Conservation (phyloP, 1,140 invertebrate genomes). For the Trichonephila clavipes region DNA sequence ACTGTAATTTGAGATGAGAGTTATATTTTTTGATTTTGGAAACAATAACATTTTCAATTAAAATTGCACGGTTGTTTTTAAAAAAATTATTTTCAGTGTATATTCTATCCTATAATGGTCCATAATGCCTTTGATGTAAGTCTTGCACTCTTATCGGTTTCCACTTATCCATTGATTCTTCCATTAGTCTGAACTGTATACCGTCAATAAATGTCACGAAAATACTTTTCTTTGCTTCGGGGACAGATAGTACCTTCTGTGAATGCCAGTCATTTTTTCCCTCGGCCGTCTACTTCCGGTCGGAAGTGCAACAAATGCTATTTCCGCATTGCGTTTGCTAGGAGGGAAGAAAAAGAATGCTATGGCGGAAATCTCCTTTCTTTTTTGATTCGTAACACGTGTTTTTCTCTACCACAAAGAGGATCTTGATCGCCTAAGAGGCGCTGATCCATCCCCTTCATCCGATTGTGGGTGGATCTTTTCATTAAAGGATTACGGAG, state of each 20-base stretch:
- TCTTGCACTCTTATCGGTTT: no score
- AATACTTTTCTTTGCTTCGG: neutral
- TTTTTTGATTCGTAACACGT: slow-evolving; percentile 1
- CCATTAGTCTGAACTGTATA: neutral
- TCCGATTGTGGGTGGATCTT: slow-evolving; percentile 33
- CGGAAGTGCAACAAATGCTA: slow-evolving; percentile 23
- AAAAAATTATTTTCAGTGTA: no score
- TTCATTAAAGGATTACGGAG: slow-evolving; percentile 40
- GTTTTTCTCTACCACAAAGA: neutral
- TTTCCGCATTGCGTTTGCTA: neutral
- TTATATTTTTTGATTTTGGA: no score
- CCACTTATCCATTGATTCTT: neutral
- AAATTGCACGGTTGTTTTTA: no score
- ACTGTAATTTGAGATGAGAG: no score
- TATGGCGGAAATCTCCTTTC: neutral
- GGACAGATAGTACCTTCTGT: neutral
- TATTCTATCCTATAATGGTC: no score
- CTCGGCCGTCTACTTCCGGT: neutral
- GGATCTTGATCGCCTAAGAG: neutral
- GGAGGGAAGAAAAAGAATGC: neutral
- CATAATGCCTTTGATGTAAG: no score
- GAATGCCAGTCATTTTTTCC: neutral
- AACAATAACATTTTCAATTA: no score
- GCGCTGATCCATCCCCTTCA: neutral
- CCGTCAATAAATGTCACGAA: neutral